Base-by-base conservation (phyloP, 2,113 vertebrate genomes). In the Lampris megalopsis region DNA sequence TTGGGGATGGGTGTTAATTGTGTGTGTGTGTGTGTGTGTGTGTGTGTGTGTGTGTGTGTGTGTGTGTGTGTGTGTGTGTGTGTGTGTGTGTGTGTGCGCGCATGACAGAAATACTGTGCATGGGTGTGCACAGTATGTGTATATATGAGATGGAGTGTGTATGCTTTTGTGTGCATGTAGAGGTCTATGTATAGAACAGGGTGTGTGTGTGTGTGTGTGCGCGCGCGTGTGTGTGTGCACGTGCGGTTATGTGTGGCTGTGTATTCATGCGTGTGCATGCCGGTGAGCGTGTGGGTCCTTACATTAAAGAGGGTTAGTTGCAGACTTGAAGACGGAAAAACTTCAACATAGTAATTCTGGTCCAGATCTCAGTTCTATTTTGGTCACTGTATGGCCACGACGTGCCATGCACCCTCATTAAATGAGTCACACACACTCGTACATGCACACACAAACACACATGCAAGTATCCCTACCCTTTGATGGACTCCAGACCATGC, bases 401-500 rank as follows among this genome's bases (percentile, higher is more conserved):
- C 65, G 50, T 82, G 73, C 56, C 63, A 69, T 73, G 57, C 50
- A 71, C 52, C 70, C 72, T 75, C 77, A 84, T 79, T 71, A 60
- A 77, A 37, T 40, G 36, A 66, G 10, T 52, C 49, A 40, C 49
- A 52, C 35, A 40, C 64, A 36, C 36, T 9, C 9, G 38, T 40
- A 41, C 38, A 60, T 43, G 60, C 73, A 35, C 57, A 63, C 68
- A 64, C 59, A 64, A 68, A 52, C 67, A 63, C 64, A 56, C 63
- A 67, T 47, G 50, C 63, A 63, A 4, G 3, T 2, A 70, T 45
- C 58, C 13, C 2, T 81, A 66, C 64, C 84, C 84, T 81, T 59
- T 87, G 84, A 91, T 88, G 81, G 82, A 85, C 80, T 74, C 86
- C 83, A 89, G 85, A 69, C 78, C 66, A 5, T 38, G 36, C 79